These are phyloP conservation scores for Aleiodes sp. DNA, from an alignment of 1,140 invertebrate genomes.

Conservation along the genomic window DNA sequence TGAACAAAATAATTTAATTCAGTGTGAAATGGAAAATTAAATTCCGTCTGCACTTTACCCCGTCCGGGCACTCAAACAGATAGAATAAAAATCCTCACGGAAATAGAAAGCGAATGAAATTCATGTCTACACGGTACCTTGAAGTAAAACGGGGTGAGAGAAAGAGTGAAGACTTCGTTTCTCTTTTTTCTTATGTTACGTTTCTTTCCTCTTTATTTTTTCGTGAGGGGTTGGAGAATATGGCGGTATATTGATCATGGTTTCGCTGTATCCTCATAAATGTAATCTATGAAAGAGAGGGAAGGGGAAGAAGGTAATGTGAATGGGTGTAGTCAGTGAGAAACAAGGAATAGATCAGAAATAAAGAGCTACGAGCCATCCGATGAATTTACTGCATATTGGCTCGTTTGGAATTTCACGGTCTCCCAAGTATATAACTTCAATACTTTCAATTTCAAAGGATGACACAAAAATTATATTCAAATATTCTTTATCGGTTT, in stretches of 20 bases:
- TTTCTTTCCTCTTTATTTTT: not conserved
- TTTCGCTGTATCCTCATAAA: conserved; percentile 38
- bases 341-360: conserved; percentile 35
- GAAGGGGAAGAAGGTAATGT: not conserved
- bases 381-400: conserved; percentile 53
- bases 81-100: not conserved
- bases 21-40: not conserved
- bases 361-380: conserved; percentile 40
- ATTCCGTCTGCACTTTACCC: not conserved
- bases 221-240: not conserved
- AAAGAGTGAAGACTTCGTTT: not conserved
- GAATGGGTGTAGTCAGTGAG: conserved; percentile 13
- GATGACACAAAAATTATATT: conserved; percentile 45
- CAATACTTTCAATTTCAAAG: conserved; percentile 37
- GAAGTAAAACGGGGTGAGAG: not conserved
- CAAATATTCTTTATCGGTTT: conserved; percentile 19
- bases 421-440: conserved; percentile 12
- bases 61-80: not conserved
- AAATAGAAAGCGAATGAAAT: conserved; percentile 15
- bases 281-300: conserved; percentile 48
- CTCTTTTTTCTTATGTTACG: too few relatives aligned
- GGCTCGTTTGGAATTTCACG: conserved; percentile 29
- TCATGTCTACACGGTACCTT: conserved; percentile 6
- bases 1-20: too few relatives aligned
- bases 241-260: conserved; percentile 1